Conservation (phyloP, 2,113 vertebrate species). For the Ovis canadensis region DNA sequence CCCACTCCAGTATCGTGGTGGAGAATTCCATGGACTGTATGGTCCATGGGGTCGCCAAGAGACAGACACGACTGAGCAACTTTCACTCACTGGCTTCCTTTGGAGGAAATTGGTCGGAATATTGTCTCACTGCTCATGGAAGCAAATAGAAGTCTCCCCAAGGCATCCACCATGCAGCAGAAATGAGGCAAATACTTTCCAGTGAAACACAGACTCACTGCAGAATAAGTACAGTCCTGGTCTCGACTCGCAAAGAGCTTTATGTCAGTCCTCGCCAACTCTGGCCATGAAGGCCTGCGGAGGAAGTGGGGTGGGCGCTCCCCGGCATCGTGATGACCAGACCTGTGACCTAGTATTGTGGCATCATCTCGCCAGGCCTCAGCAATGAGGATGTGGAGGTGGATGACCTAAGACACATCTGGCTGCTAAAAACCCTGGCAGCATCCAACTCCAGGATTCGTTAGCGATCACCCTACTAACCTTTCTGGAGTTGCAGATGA, state of each 20-base stretch:
- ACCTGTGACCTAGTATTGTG: not conserved
- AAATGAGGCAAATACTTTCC: not conserved
- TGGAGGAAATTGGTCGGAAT: not conserved
- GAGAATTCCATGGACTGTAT: not conserved
- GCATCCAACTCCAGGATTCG: accelerated
- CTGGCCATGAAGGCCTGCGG: accelerated
- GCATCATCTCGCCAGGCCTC: not conserved
- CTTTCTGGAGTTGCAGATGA: not conserved
- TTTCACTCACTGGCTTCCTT: not conserved
- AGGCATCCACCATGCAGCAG: not conserved
- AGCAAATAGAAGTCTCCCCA: not conserved
- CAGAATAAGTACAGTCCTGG: not conserved
- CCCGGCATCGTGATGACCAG: accelerated
- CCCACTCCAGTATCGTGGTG: not conserved
- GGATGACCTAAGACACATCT: accelerated
- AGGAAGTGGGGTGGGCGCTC: not conserved
- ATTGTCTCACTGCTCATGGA: not conserved
- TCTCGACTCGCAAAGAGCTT: not conserved
- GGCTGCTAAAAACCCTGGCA: not conserved
- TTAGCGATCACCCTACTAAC: accelerated
- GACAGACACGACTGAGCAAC: not conserved
- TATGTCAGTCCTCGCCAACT: accelerated
- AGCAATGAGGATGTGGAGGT: accelerated
- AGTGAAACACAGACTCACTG: not conserved
- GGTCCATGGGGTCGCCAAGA: not conserved